These are phyloP conservation scores for Trichogramma pretiosum DNA, from an alignment of 1,140 invertebrate species.

Conservation along the genomic window DNA sequence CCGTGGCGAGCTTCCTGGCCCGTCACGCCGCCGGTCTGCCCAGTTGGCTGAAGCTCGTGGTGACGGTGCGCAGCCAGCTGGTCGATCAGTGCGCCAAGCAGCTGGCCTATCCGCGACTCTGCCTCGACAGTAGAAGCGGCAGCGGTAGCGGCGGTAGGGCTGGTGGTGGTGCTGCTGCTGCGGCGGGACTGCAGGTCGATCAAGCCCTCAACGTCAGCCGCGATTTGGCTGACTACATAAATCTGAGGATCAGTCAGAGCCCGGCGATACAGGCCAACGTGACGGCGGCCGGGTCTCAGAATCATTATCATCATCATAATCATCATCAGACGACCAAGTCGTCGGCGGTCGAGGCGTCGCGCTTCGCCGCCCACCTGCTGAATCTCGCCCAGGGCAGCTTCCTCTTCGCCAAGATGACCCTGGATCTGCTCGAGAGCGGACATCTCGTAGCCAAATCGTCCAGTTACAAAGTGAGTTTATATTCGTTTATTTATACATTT, in stretches of 20 bases:
- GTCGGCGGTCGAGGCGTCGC: too few species aligned
- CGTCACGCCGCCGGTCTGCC: constrained; percentile 79
- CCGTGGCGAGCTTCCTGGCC: constrained; percentile 80
- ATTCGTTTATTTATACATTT: too few species aligned
- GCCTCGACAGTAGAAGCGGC: constrained; percentile 58
- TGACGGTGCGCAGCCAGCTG: constrained; percentile 77
- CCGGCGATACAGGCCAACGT: constrained; percentile 78
- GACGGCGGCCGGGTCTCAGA: constrained; percentile 53
- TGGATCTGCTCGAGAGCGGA: constrained; percentile 90
- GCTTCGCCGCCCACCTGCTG: constrained; percentile 80
- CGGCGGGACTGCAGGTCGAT: too few species aligned
- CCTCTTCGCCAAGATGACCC: constrained; percentile 80
- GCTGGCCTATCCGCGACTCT: constrained; percentile 68
- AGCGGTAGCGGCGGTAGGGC: constrained; percentile 49
- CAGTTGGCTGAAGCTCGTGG: constrained; percentile 81
- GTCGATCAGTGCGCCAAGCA: constrained; percentile 73
- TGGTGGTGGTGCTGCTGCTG: constrained; percentile 57
- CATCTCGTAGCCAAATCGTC: constrained; percentile 88
- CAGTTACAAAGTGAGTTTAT: constrained; percentile 68
- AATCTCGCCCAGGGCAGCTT: constrained; percentile 79
- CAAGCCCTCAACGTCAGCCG: constrained; percentile 60
- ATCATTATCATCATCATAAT: too few species aligned
- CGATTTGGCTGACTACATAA: constrained; percentile 81
- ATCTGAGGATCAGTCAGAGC: constrained; percentile 67
- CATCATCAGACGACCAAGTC: too few species aligned